Conservation (phyloP, 1,140 invertebrate genomes). For the Maniola jurtina region DNA sequence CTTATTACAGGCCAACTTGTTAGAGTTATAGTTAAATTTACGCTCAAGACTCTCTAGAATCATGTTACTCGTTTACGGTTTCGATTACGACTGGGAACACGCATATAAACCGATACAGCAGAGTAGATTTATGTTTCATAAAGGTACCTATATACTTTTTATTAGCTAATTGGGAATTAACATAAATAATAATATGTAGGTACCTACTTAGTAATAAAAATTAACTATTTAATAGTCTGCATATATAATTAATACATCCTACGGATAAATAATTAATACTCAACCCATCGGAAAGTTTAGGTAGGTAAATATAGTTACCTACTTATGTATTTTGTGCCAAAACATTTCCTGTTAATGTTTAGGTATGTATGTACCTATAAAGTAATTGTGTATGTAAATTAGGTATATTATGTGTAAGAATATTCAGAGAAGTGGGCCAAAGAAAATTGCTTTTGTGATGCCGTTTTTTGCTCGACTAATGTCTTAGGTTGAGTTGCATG, state of each 20-base stretch:
- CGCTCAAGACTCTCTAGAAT: conserved; percentile 29
- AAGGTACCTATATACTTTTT: not conserved
- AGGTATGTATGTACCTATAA: too few relatives aligned
- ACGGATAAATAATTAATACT: too few relatives aligned
- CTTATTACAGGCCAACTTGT: conserved; percentile 25
- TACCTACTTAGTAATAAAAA: too few relatives aligned
- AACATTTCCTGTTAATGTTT: too few relatives aligned
- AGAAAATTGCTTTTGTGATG: conserved; percentile 16
- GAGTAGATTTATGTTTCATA: conserved; percentile 8
- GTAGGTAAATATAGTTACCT: too few relatives aligned
- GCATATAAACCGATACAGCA: conserved; percentile 18
- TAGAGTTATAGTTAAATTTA: conserved; percentile 29
- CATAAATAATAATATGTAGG: not conserved
- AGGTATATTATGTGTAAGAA: not conserved
- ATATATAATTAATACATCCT: too few relatives aligned
- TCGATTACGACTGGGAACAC: conserved; percentile 18
- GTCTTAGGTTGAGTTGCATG: not conserved
- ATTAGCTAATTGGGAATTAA: not conserved
- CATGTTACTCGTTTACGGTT: conserved; percentile 30
- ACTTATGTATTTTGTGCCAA: too few relatives aligned
- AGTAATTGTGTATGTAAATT: too few relatives aligned
- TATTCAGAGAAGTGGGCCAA: conserved; percentile 10
- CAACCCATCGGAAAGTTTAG: too few relatives aligned
- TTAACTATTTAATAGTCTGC: too few relatives aligned
- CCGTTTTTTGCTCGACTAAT: conserved; percentile 14